Conservation (phyloP, 2,888 invertebrate genomes). For the Folsomia candida region DNA sequence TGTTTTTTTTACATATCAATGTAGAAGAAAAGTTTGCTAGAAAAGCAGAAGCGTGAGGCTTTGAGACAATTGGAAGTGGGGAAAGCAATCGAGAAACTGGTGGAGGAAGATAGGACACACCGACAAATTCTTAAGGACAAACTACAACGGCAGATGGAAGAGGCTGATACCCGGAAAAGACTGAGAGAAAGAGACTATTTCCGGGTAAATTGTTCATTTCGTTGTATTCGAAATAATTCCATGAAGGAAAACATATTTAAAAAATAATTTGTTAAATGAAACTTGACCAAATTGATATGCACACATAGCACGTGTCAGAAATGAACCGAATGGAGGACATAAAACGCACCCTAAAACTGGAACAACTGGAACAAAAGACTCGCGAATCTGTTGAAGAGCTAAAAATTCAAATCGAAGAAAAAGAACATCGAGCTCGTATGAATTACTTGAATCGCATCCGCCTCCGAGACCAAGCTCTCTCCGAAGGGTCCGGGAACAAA, state of each 20-base stretch:
- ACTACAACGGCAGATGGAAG: slow-evolving; percentile 44
- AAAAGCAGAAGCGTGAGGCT: slow-evolving; percentile 48
- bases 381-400: slow-evolving; percentile 45
- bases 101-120: slow-evolving; percentile 47
- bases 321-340: slow-evolving; percentile 50
- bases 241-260: background rate
- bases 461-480: slow-evolving; percentile 27
- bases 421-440: slow-evolving; percentile 44
- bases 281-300: background rate
- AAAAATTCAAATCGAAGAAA: slow-evolving; percentile 47
- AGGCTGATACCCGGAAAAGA: slow-evolving; percentile 46
- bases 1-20: background rate
- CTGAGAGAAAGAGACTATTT: slow-evolving; percentile 45
- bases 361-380: slow-evolving; percentile 43
- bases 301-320: slow-evolving; percentile 46
- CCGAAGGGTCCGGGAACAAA: slow-evolving; percentile 35
- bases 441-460: slow-evolving; percentile 41
- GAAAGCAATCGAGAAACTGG: slow-evolving; percentile 46
- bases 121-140: slow-evolving; percentile 39
- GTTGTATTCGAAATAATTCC: background rate
- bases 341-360: slow-evolving; percentile 45
- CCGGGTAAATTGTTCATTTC: too few species aligned
- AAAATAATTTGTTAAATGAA: too few species aligned
- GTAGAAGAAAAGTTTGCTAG: slow-evolving; percentile 42
- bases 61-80: slow-evolving; percentile 48